Conservation (phyloP, 2,888 invertebrate genomes). For the Aphodius granarius region DNA sequence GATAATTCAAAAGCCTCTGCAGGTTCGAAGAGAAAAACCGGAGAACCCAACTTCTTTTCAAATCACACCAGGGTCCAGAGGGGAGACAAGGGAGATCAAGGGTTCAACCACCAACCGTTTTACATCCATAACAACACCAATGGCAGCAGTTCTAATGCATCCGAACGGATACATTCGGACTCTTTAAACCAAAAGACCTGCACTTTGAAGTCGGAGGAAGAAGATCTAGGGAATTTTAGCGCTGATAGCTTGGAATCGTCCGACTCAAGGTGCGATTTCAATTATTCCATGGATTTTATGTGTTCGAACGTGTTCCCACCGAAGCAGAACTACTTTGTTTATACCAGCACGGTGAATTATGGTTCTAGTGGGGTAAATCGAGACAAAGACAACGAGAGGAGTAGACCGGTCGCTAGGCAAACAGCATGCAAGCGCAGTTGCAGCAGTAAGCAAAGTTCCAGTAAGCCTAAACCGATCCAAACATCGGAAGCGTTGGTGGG, state of each 20-base stretch:
- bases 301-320: background rate
- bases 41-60: background rate
- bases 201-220: slow-evolving; percentile 8
- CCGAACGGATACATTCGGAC: too few species aligned
- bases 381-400: background rate
- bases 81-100: background rate
- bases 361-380: background rate
- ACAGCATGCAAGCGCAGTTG: background rate
- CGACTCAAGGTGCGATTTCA: background rate
- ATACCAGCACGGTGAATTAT: slow-evolving; percentile 23
- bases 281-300: slow-evolving; percentile 6
- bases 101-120: slow-evolving; percentile 15
- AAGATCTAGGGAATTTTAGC: slow-evolving; percentile 26
- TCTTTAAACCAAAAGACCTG: background rate
- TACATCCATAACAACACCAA: slow-evolving; percentile 16
- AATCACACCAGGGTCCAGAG: background rate
- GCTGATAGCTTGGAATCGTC: slow-evolving; percentile 25
- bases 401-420: background rate
- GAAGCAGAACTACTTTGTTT: slow-evolving; percentile 22
- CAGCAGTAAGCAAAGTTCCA: background rate
- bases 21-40: background rate
- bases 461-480: background rate
- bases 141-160: slow-evolving; percentile 9
- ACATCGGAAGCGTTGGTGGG: background rate
- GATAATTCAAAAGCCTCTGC: background rate